phyloP scores from a whole-genome alignment of 2,888 invertebrate species.

The Caenorhabditis japonica region DNA sequence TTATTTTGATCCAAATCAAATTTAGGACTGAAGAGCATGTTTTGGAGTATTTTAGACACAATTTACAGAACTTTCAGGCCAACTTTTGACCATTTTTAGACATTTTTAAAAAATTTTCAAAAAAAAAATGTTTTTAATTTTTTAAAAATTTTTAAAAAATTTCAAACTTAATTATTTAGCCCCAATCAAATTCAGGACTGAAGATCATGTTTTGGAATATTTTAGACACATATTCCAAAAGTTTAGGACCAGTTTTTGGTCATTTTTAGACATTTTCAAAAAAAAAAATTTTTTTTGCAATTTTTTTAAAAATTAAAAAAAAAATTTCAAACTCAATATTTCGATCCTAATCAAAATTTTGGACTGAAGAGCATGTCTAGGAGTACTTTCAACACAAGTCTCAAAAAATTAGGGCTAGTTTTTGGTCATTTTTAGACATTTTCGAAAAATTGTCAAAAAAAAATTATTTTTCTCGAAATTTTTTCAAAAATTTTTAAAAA shows the following conservation, averaged over 20 bases:
- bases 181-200: constrained; percentile 37
- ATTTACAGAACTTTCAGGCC: no score
- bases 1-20: no score
- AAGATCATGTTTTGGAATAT: no score
- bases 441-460: neutral
- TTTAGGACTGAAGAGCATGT: constrained; percentile 71
- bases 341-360: no score
- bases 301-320: neutral
- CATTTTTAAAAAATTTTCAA: no score
- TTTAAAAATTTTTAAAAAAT: neutral
- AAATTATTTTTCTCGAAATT: no score
- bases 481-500: constrained; percentile 1
- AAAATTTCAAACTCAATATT: constrained; percentile 1
- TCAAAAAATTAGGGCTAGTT: neutral
- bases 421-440: neutral
- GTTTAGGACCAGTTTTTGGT: neutral
- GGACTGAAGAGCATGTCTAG: no score
- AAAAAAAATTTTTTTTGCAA: no score
- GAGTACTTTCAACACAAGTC: neutral
- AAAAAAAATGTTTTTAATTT: no score
- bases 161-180: neutral
- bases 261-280: no score
- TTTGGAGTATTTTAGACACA: no score
- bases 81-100: no score
- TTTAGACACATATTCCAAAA: neutral